A percentile compares a stretch with the other conserved stretches of the same genome.
Conservation (phyloP, 1,140 invertebrate genomes). For the Zaprionus ornatus region DNA sequence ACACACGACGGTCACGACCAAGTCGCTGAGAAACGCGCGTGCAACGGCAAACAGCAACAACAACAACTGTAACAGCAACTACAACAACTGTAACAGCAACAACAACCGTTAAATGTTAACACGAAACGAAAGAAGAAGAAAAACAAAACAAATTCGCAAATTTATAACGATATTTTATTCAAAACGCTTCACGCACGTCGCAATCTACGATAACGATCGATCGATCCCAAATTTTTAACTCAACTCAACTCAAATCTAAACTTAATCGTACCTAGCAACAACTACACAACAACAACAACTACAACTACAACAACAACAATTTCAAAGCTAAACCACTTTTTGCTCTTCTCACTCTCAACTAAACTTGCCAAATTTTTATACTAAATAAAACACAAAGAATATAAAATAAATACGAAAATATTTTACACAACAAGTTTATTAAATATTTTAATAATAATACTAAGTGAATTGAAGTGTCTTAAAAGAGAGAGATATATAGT, state of each 20-base stretch:
- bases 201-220: constrained; percentile 21
- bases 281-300: constrained; percentile 31
- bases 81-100: not conserved
- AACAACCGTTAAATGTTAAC: constrained; percentile 46
- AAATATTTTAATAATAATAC: constrained; percentile 14
- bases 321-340: constrained; percentile 43
- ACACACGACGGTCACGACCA: constrained; percentile 33
- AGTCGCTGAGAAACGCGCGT: constrained; percentile 45
- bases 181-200: constrained; percentile 37
- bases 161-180: constrained; percentile 31
- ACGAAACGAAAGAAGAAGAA: constrained; percentile 21
- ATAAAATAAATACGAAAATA: constrained; percentile 17
- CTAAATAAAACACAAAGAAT: constrained; percentile 17
- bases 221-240: constrained; percentile 39
- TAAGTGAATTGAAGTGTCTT: constrained; percentile 78
- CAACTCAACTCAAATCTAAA: constrained; percentile 35
- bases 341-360: constrained; percentile 44
- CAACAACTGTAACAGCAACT: constrained; percentile 40
- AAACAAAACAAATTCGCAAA: constrained; percentile 16
- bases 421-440: constrained; percentile 27
- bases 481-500: constrained; percentile 27
- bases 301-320: constrained; percentile 32
- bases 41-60: constrained; percentile 45
- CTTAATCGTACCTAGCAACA: constrained; percentile 46
- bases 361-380: constrained; percentile 70